Conservation (phyloP, 2,113 vertebrate species). For the Corapipo altera region DNA sequence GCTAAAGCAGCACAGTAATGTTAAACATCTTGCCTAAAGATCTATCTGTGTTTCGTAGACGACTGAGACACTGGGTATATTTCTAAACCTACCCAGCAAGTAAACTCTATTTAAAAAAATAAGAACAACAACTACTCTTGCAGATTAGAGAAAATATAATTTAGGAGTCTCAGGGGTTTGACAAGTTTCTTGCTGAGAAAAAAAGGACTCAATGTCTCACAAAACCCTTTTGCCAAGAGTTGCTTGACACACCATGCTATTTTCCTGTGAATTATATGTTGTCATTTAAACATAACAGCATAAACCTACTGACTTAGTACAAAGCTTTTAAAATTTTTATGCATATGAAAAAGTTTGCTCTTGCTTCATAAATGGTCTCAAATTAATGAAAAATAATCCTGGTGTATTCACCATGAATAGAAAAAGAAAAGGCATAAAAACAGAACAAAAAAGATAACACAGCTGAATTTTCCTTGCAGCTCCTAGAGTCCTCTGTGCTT, state of each 20-base stretch:
- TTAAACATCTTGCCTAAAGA: background rate
- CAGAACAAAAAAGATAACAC: background rate
- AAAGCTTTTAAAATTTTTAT: constrained; percentile 57
- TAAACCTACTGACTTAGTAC: constrained; percentile 9
- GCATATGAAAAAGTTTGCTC: constrained; percentile 42
- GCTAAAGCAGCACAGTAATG: background rate
- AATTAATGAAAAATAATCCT: constrained; percentile 71
- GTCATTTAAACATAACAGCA: constrained; percentile 45
- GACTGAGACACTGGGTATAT: background rate
- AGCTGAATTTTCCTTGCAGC: constrained; percentile 27
- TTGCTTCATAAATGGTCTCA: constrained; percentile 56
- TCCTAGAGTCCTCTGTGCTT: constrained; percentile 26
- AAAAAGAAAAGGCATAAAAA: background rate
- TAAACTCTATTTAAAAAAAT: background rate
- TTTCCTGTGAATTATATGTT: constrained; percentile 39
- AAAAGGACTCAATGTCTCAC: background rate
- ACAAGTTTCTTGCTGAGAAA: constrained; percentile 1
- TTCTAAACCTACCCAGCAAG: background rate
- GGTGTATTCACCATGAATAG: background rate
- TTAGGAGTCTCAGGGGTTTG: background rate
- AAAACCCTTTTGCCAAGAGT: background rate
- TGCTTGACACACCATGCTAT: background rate
- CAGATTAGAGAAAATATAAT: constrained; percentile 35
- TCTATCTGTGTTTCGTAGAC: background rate
- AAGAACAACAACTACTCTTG: background rate